These are phyloP conservation scores for Rhingia campestris DNA, from an alignment of 2,888 invertebrate species.

Conservation along the genomic window DNA sequence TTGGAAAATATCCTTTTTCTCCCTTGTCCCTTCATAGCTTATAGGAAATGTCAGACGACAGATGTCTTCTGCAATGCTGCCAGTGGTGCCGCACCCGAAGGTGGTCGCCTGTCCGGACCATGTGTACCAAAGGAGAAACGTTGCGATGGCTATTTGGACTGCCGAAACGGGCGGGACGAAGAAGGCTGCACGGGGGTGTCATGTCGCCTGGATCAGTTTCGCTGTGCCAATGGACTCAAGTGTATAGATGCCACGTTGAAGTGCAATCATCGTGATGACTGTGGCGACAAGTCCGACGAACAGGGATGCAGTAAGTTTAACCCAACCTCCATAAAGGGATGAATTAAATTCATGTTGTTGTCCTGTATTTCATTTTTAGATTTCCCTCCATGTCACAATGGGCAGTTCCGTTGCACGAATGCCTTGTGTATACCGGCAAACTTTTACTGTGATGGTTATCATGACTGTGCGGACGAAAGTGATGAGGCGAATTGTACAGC, in stretches of 20 bases:
- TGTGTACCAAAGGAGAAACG: constrained; percentile 94
- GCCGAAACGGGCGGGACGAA: constrained; percentile 92
- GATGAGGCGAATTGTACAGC: constrained; percentile 94
- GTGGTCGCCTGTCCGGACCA: constrained; percentile 86
- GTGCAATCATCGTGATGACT: constrained; percentile 95
- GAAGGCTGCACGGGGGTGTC: constrained; percentile 88
- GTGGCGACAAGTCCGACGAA: constrained; percentile 95
- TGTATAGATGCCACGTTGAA: constrained; percentile 90
- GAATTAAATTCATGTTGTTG: background rate
- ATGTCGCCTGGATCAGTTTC: constrained; percentile 93
- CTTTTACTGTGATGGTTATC: constrained; percentile 91
- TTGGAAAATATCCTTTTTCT: constrained; percentile 65
- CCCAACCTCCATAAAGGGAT: background rate
- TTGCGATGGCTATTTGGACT: constrained; percentile 95
- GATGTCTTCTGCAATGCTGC: constrained; percentile 93
- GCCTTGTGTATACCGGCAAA: constrained; percentile 95
- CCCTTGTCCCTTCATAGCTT: constrained; percentile 85
- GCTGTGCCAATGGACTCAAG: constrained; percentile 90
- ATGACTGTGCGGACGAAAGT: constrained; percentile 95
- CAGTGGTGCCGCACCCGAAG: constrained; percentile 84
- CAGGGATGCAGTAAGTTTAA: constrained; percentile 91
- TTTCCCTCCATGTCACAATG: constrained; percentile 93
- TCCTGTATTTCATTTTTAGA: constrained; percentile 84
- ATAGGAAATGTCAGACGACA: constrained; percentile 92
- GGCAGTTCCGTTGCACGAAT: constrained; percentile 96